Evolutionary conservation across 2,113 vertebrate genomes (phyloP).

Genomic region (Cariama cristata): DNA sequence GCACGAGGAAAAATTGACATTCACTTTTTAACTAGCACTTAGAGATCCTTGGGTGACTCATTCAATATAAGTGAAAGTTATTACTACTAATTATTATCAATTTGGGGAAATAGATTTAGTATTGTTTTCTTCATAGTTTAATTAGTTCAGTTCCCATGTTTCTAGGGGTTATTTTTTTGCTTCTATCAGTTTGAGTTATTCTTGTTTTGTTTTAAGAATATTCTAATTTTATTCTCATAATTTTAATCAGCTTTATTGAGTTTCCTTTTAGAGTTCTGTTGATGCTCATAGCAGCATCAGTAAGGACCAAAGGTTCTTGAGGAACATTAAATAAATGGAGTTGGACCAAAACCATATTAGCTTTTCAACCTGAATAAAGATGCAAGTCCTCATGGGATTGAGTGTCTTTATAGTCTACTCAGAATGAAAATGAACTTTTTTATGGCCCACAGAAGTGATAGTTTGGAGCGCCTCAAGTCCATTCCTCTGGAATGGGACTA

Average conservation of each 20-base stretch:
- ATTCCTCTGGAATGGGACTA: neutral
- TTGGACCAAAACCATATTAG: neutral
- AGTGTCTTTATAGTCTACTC: neutral
- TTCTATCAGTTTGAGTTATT: neutral
- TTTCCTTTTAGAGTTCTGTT: neutral
- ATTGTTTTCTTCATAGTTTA: neutral
- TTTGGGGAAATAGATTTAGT: neutral
- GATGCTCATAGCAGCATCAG: neutral
- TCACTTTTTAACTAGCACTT: neutral
- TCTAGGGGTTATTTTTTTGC: neutral
- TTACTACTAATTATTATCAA: constrained; percentile 24
- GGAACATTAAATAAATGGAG: neutral
- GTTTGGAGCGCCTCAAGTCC: neutral
- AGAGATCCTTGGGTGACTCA: neutral
- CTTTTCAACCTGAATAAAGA: neutral
- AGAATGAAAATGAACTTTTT: neutral
- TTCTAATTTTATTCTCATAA: neutral
- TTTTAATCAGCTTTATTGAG: neutral
- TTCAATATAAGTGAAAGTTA: neutral
- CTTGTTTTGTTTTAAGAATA: neutral
- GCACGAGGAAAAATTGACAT: neutral
- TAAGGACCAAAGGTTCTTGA: neutral
- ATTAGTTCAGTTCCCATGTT: neutral
- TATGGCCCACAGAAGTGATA: neutral
- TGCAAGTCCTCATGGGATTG: neutral